Conservation (phyloP, 53 echinoderm and acorn worm species). For the Apostichopus leukothele region DNA sequence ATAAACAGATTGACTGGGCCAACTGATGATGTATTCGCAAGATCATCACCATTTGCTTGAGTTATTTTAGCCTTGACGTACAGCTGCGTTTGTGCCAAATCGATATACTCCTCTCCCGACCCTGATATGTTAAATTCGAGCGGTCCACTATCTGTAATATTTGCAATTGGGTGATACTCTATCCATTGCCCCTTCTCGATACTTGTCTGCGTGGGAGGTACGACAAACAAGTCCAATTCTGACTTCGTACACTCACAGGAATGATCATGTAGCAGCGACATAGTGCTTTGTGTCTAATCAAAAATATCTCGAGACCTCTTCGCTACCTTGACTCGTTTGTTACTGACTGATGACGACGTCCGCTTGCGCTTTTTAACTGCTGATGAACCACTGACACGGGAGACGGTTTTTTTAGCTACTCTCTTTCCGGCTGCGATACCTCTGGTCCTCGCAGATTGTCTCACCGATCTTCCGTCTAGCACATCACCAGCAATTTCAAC, state of each 20-base stretch:
- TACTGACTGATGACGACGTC: not conserved
- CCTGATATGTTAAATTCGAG: constrained; percentile 59
- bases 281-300: constrained; percentile 44
- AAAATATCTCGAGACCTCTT: constrained; percentile 55
- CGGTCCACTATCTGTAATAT: constrained; percentile 47
- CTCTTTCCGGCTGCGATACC: constrained; percentile 4
- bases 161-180: constrained; percentile 64
- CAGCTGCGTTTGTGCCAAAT: constrained; percentile 55
- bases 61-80: constrained; percentile 58
- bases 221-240: constrained; percentile 62
- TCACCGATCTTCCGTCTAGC: not conserved
- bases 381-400: not conserved
- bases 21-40: constrained; percentile 48
- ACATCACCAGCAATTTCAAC: constrained; percentile 34
- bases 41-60: constrained; percentile 48
- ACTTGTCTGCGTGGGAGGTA: constrained; percentile 73
- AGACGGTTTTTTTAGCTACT: not conserved
- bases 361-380: constrained; percentile 16
- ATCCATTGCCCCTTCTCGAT: constrained; percentile 61
- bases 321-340: not conserved
- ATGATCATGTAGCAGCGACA: constrained; percentile 72
- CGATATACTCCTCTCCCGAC: constrained; percentile 51
- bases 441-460: not conserved
- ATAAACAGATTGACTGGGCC: constrained; percentile 63
- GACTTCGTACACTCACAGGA: constrained; percentile 77